A percentile compares a stretch with the other conserved stretches of the same genome.
phyloP scores from a whole-genome alignment of 2,888 invertebrate genomes.

The Nezara viridula region DNA sequence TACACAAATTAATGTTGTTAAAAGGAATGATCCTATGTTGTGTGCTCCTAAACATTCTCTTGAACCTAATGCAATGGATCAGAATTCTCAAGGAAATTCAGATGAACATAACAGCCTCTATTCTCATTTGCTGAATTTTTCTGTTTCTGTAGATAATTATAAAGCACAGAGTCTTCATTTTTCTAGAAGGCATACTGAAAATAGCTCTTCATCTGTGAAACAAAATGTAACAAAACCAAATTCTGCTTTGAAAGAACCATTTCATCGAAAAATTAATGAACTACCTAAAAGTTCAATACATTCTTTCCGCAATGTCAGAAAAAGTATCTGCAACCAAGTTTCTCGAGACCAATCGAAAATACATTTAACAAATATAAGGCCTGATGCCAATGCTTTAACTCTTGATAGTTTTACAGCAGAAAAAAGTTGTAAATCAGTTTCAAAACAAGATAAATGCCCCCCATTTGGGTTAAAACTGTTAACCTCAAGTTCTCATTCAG shows the following conservation, averaged over 20 bases:
- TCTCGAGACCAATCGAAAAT: conserved; percentile 20
- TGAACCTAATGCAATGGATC: conserved; percentile 26
- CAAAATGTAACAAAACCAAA: not conserved
- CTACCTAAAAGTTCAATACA: not conserved
- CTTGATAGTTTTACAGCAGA: not conserved
- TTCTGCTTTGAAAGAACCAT: conserved; percentile 11
- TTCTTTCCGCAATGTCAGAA: conserved; percentile 9
- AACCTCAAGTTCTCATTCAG: not conserved
- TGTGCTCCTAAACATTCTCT: not conserved
- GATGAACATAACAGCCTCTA: not conserved
- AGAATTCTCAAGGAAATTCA: conserved; percentile 43
- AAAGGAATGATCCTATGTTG: conserved; percentile 43
- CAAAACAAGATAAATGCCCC: conserved; percentile 26
- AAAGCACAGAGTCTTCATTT: conserved; percentile 30
- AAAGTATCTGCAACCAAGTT: conserved; percentile 16
- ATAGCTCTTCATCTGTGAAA: conserved; percentile 9
- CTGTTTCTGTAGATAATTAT: conserved; percentile 24
- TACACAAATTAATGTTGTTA: conserved; percentile 62
- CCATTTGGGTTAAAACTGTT: conserved; percentile 6
- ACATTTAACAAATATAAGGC: not conserved
- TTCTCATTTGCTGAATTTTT: not conserved
- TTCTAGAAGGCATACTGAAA: conserved; percentile 5
- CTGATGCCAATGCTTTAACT: not conserved
- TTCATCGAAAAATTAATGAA: conserved; percentile 53
- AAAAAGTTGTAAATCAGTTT: conserved; percentile 7